Base-by-base conservation (phyloP, 1,140 invertebrate species). In the Trichonephila clavata region DNA sequence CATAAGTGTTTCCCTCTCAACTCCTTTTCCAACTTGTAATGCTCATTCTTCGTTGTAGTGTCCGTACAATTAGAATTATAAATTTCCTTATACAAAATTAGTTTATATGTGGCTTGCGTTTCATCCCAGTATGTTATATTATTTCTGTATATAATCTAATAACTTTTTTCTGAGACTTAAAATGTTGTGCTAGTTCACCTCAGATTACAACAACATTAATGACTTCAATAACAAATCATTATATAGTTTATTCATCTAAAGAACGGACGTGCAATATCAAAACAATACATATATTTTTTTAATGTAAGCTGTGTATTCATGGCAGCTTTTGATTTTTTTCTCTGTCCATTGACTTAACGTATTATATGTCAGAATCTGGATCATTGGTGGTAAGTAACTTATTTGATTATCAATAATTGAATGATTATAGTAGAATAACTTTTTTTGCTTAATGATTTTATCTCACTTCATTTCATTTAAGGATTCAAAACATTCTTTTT, bases 71-170 rank as follows among this genome's bases (percentile, higher is more conserved):
- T 86, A 86, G 84, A 13, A 50, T 50, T 50, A 61, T 86, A 27
- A 61, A n/a, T 60, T 86, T 61, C 84, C 32, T 86, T 61, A 16
- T 32, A 27, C 16, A 60, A 61, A 61, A 86, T 86, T 59, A 20
- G 59, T 86, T 86, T 86, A 50, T 18, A 61, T 86, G 84, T 86
- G 84, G 57, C 20, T 50, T 61, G 50, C 16, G 60, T 32, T 86
- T 18, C 16, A n/a, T 27, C 24, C 21, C 24, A n/a, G n/a, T 86
- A 13, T 60, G n/a, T 86, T 20, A 24, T 80, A 13, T 81, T 20
- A 32, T 32, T 81, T 10, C 43, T 32, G 18, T 43, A 21, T 32
- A 10, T 50, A 32, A 81, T 20, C 32, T 5, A 20, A 21, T 18
- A 81, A 32, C 20, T 81, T 32, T 39, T 32, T 81, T 18, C 84